Evolutionary conservation across 2,113 vertebrate species (phyloP).

Genomic region (Centrocercus urophasianus): DNA sequence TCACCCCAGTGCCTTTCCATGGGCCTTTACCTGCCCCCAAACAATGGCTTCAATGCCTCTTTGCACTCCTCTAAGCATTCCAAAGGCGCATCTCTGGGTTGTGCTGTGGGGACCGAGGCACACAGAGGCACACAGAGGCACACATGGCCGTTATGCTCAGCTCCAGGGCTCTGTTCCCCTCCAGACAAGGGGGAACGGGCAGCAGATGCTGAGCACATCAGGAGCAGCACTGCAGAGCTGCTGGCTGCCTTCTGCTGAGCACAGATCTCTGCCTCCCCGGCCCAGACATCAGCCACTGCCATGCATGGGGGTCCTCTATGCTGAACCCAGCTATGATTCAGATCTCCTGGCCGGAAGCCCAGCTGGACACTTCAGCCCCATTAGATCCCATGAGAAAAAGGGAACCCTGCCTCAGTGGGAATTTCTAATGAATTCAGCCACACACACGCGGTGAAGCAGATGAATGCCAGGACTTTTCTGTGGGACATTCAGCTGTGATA

Average conservation of each 20-base stretch:
- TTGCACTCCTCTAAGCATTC: no score
- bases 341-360: background rate
- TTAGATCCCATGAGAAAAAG: background rate
- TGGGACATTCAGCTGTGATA: background rate
- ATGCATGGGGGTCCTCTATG: rapidly evolving
- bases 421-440: background rate
- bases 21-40: background rate
- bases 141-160: no score
- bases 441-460: background rate
- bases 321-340: background rate
- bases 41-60: background rate
- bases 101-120: background rate
- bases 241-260: background rate
- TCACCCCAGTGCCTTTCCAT: background rate
- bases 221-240: background rate
- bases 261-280: no score
- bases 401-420: background rate
- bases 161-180: background rate
- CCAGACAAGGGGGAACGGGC: background rate
- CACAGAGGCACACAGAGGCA: no score
- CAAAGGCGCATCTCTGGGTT: background rate
- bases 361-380: background rate
- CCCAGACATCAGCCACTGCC: background rate
- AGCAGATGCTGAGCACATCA: background rate
- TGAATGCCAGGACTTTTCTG: background rate